Base-by-base conservation (phyloP, 2,113 vertebrate species). In the Saccopteryx leptura region DNA sequence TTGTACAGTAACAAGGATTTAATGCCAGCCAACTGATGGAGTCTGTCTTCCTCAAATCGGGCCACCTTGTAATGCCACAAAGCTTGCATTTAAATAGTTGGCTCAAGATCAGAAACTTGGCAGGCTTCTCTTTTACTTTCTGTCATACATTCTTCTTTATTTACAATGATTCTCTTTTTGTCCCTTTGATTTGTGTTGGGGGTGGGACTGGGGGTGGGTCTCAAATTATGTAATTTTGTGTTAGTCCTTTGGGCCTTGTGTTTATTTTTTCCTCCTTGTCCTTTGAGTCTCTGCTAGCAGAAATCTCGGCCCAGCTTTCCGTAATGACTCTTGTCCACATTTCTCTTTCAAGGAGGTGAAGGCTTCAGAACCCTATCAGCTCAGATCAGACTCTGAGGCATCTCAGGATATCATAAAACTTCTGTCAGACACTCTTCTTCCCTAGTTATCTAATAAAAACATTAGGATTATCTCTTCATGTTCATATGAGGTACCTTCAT, bases 51-150 rank as follows among this genome's bases (percentile, higher is more conserved):
- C 96, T 96, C 81, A 68, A 96, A 97, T 91, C 58, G 13, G 97
- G 93, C 95, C 52, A 15, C 94, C 96, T 80, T 97, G 95, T 95
- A 97, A 90, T 95, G 91, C 96, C 97, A 97, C 71, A 98, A 97
- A 95, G 97, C 95, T 97, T 96, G 87, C 97, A 97, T 97, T 98
- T 96, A 97, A 97, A 91, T 94, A 93, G 91, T 97, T 98, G 98
- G 97, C 97, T 95, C 0, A 0, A 4, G 84, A 97, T 97, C 96
- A 96, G 92, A 86, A 89, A 66, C 81, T 92, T 86, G 88, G 23
- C 5, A 1, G 21, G 76, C 56, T 56, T 95, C 94, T 97, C 91
- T 97, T 94, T 88, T 83, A 95, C 86, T 74, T 97, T 76, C 76
- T 3, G 0, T 19, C 58, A 14, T 61, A 90, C 33, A 26, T 56